Evolutionary conservation across 2,797 vertebrate genomes (phyloP), one percentile per base, ranked within the genome.

Genomic region (Gila robusta): DNA sequence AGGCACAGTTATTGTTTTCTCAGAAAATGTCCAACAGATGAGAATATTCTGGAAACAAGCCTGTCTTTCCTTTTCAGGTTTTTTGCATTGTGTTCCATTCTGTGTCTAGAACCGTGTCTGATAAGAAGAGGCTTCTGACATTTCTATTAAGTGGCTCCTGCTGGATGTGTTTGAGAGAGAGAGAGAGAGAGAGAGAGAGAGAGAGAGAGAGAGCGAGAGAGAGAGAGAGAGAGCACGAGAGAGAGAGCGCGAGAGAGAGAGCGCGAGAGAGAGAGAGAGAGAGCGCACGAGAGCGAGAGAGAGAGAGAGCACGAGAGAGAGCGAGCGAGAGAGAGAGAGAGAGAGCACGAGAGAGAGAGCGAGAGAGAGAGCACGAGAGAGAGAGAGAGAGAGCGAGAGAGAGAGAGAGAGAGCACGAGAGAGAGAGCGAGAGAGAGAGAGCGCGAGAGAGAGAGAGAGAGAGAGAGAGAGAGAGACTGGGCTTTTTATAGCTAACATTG

Each of bases 81-180:
- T 62, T 85, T n/a, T 37, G 39, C 41, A n/a, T 47, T 71, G 74
- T 23, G n/a, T 21, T 66, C 21, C 14, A 49, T 16, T 32, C 70
- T 64, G 56, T 41, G 35, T 80, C 19, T 35, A 17, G 62, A 69
- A 67, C 70, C 19, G 88, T 80, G 54, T 88, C 86, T 89, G 90
- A 90, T 89, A 87, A 86, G 78, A 85, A 71, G 49, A 86, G 88
- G 82, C 90, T 86, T 67, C 88, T 94, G 93, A 92, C 93, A 94
- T 94, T 94, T 94, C 83, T 91, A 87, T 94, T 93, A 91, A 92
- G 90, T 92, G 87, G 87, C 86, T 88, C 80, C 69, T 37, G 84
- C 81, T 90, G 91, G 91, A 89, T 91, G 89, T 90, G 89, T 91
- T 88, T 90, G 88, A 17, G 17, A 78, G 84, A 72, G 84, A 37